These are phyloP conservation scores for Neoseiulus cucumeris DNA, from an alignment of 1,140 invertebrate species.

Conservation along the genomic window DNA sequence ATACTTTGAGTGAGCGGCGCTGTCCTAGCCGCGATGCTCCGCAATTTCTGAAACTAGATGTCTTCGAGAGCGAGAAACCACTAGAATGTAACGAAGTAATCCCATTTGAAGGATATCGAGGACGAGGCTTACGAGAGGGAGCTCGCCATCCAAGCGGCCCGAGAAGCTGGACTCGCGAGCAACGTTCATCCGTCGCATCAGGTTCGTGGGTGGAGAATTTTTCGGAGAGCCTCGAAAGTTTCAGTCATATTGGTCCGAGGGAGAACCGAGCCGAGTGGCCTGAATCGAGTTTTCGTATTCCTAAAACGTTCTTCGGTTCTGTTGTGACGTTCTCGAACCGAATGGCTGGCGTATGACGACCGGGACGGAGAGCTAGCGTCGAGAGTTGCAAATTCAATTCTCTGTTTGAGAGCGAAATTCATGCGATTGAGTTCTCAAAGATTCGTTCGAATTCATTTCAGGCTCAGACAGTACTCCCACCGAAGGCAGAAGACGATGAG, in stretches of 20 bases:
- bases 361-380: too few species aligned
- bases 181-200: constrained; percentile 1
- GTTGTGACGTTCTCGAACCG: neutral
- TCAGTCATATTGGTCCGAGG: neutral
- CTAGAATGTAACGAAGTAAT: too few species aligned
- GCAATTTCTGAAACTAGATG: too few species aligned
- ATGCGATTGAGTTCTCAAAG: too few species aligned
- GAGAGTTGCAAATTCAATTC: too few species aligned
- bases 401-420: too few species aligned
- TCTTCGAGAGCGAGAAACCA: too few species aligned
- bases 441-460: neutral
- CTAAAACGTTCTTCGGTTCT: neutral
- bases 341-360: neutral
- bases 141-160: neutral
- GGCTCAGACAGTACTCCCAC: neutral
- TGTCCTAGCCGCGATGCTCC: too few species aligned
- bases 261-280: neutral
- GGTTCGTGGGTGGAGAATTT: neutral
- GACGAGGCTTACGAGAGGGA: constrained; percentile 5
- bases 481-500: neutral
- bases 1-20: too few species aligned
- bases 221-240: neutral
- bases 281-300: neutral
- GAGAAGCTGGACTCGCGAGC: constrained; percentile 7
- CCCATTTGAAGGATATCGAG: neutral